Evolutionary conservation across 2,888 invertebrate species (phyloP).

Genomic region (Drosophila gaucha): DNA sequence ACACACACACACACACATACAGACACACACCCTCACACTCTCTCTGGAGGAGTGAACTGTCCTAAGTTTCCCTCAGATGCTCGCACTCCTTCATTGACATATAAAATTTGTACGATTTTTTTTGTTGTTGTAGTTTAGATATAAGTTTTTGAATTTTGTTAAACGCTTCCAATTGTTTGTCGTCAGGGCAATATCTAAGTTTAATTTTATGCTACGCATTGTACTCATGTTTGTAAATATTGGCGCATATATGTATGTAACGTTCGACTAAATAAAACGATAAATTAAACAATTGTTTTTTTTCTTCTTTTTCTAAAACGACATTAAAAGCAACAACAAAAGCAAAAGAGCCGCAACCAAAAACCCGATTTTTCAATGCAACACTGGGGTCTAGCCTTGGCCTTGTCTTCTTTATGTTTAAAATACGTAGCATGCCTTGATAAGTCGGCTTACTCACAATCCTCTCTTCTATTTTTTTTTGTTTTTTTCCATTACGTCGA

Average conservation of each 20-base stretch:
- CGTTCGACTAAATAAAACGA: slow-evolving; percentile 38
- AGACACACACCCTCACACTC: not conserved
- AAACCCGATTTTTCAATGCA: slow-evolving; percentile 32
- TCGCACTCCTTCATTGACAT: slow-evolving; percentile 40
- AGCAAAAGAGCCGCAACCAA: slow-evolving; percentile 26
- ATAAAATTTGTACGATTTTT: slow-evolving; percentile 34
- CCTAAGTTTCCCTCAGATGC: slow-evolving; percentile 29
- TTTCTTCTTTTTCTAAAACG: slow-evolving; percentile 18
- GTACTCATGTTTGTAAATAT: slow-evolving; percentile 76
- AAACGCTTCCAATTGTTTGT: slow-evolving; percentile 46
- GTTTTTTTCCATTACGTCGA: slow-evolving; percentile 16
- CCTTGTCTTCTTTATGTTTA: slow-evolving; percentile 18
- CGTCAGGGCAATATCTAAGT: slow-evolving; percentile 56
- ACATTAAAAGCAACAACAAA: slow-evolving; percentile 27
- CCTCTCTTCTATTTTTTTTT: slow-evolving; percentile 16
- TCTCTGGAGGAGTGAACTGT: slow-evolving; percentile 20
- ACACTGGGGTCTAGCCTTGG: slow-evolving; percentile 22
- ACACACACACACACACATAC: not conserved
- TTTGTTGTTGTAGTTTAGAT: slow-evolving; percentile 49
- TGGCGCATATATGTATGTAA: slow-evolving; percentile 56
- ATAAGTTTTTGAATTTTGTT: slow-evolving; percentile 39
- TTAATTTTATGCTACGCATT: slow-evolving; percentile 41
- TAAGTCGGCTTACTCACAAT: slow-evolving; percentile 30
- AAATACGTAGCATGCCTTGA: slow-evolving; percentile 5
- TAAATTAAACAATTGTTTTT: slow-evolving; percentile 32